Evolutionary conservation across 2,113 vertebrate species (phyloP).

Genomic region (Stigmatopora nigra): DNA sequence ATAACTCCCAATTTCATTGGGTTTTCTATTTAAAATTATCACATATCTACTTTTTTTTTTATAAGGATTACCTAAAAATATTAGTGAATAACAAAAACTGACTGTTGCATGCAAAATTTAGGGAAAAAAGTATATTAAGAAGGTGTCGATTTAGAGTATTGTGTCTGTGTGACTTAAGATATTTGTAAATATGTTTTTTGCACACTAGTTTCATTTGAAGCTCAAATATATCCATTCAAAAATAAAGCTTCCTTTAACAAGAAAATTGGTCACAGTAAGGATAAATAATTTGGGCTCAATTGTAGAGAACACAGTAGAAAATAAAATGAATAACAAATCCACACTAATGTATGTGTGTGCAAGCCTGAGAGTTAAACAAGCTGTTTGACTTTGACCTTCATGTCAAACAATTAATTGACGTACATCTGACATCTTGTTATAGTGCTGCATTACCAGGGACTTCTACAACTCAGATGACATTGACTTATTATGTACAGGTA

Average conservation of each 20-base stretch:
- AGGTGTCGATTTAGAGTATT: not conserved
- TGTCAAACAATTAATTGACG: not conserved
- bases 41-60: not conserved
- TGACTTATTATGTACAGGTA: not conserved
- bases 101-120: too few relatives aligned
- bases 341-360: not conserved
- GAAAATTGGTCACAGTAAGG: not conserved
- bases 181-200: not conserved
- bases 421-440: not conserved
- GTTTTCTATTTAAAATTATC: not conserved
- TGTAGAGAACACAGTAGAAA: not conserved
- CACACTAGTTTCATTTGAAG: not conserved
- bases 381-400: conserved; percentile 6
- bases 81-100: too few relatives aligned
- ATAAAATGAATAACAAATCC: not conserved
- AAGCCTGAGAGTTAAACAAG: conserved; percentile 1
- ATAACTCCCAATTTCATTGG: not conserved
- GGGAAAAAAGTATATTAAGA: not conserved
- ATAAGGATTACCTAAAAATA: too few relatives aligned
- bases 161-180: not conserved
- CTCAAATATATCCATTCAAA: not conserved
- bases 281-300: not conserved
- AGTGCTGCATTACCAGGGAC: not conserved
- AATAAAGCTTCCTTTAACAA: not conserved
- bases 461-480: not conserved